phyloP scores from a whole-genome alignment of 2,797 vertebrate genomes.

The Rhinatrema bivittatum region DNA sequence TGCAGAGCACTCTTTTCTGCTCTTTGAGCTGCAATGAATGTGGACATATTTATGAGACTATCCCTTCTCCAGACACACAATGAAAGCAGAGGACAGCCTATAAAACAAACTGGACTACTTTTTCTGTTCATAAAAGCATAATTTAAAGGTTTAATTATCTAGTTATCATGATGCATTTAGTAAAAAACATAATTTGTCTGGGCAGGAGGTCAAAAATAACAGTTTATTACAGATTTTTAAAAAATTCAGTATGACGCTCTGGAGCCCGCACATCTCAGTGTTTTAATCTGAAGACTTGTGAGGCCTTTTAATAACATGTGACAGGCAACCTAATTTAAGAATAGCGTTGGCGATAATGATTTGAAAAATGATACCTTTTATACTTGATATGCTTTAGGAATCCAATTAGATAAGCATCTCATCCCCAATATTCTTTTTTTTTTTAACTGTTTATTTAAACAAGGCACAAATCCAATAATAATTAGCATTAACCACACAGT shows the following conservation, averaged over 20 bases:
- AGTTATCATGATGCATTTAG: constrained; percentile 9
- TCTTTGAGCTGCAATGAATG: too few relatives aligned
- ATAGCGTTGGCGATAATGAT: constrained; percentile 11
- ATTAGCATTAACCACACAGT: too few relatives aligned
- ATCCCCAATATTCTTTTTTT: background rate
- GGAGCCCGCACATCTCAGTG: constrained; percentile 3
- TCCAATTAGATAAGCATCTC: constrained; percentile 6
- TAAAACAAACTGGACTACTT: constrained; percentile 3
- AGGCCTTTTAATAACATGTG: constrained; percentile 8
- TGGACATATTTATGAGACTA: too few relatives aligned
- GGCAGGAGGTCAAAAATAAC: constrained; percentile 26
- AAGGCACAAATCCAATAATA: too few relatives aligned
- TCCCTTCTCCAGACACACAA: too few relatives aligned
- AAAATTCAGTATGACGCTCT: constrained; percentile 20
- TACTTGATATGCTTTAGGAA: constrained; percentile 10
- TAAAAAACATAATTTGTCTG: constrained; percentile 19
- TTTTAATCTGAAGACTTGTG: constrained; percentile 16
- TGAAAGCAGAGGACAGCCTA: too few relatives aligned
- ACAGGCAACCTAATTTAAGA: constrained; percentile 8
- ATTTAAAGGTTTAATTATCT: background rate
- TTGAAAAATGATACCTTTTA: constrained; percentile 15
- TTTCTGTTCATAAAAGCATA: constrained; percentile 10
- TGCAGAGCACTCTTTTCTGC: too few relatives aligned
- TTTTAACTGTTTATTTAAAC: too few relatives aligned
- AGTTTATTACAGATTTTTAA: constrained; percentile 16